Conservation (phyloP, 2,797 vertebrate species). For the Siniperca scherzeri region DNA sequence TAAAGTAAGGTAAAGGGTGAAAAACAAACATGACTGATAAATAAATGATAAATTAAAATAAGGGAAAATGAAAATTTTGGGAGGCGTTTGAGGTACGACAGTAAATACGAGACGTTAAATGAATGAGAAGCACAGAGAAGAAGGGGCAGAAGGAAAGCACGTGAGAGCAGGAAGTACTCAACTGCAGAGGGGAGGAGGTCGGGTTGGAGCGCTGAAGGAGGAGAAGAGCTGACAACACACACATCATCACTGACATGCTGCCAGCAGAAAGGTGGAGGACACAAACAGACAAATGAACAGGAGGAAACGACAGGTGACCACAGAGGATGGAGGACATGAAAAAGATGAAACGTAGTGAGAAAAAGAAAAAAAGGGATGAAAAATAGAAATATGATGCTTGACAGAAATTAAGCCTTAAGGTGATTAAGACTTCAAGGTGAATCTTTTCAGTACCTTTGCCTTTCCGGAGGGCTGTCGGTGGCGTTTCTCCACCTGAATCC, state of each 20-base stretch:
- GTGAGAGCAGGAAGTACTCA: conserved; percentile 63
- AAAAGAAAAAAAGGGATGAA: neutral
- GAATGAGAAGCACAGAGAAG: neutral
- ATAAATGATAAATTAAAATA: neutral
- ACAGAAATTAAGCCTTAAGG: neutral
- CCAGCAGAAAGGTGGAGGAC: conserved; percentile 7
- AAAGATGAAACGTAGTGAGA: neutral
- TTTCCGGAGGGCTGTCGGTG: conserved; percentile 84
- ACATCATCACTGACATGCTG: conserved; percentile 58
- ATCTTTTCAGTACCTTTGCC: conserved; percentile 84
- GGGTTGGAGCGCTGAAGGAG: conserved; percentile 44
- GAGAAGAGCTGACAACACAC: conserved; percentile 54
- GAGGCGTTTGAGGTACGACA: neutral
- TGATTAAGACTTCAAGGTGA: neutral
- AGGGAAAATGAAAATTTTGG: neutral
- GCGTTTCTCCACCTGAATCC: conserved; percentile 94
- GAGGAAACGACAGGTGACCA: neutral
- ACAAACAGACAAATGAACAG: neutral
- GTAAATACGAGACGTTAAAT: neutral
- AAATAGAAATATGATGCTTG: neutral
- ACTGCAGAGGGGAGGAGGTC: conserved; percentile 66
- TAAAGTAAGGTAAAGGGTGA: neutral
- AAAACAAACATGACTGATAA: neutral
- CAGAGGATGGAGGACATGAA: neutral
- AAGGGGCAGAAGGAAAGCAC: neutral